phyloP scores from a whole-genome alignment of 2,113 vertebrate species.

The Phodopus roborovskii region DNA sequence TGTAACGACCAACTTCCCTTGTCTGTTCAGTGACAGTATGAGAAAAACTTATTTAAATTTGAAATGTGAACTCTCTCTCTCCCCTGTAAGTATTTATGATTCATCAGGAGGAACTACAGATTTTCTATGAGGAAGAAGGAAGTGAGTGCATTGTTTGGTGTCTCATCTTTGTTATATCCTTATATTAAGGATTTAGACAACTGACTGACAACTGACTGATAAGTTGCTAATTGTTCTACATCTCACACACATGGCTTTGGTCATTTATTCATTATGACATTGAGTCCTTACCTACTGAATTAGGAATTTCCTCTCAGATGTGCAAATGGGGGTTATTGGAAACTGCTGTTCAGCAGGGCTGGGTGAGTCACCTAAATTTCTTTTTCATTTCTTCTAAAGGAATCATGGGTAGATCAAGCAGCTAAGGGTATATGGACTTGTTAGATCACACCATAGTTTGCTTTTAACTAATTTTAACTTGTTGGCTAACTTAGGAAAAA shows the following conservation, averaged over 20 bases:
- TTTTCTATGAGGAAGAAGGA: background rate
- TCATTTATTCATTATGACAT: background rate
- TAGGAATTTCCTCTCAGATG: background rate
- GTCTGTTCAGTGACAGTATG: background rate
- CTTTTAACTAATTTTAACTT: constrained; percentile 28
- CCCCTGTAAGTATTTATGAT: background rate
- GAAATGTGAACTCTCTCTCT: constrained; percentile 27
- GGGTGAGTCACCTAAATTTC: background rate
- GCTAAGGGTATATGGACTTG: background rate
- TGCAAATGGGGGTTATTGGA: background rate
- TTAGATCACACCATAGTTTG: background rate
- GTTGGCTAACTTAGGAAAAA: background rate
- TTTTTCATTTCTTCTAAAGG: constrained; percentile 4
- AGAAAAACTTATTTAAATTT: constrained; percentile 39
- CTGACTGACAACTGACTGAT: background rate
- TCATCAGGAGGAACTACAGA: background rate
- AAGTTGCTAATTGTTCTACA: background rate
- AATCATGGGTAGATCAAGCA: background rate
- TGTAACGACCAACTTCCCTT: background rate
- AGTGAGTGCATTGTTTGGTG: background rate
- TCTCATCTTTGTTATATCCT: background rate
- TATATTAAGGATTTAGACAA: background rate
- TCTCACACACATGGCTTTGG: background rate
- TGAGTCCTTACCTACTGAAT: background rate
- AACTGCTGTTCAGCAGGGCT: background rate